Conservation (phyloP, 1,140 invertebrate species). For the Hetaerina americana region DNA sequence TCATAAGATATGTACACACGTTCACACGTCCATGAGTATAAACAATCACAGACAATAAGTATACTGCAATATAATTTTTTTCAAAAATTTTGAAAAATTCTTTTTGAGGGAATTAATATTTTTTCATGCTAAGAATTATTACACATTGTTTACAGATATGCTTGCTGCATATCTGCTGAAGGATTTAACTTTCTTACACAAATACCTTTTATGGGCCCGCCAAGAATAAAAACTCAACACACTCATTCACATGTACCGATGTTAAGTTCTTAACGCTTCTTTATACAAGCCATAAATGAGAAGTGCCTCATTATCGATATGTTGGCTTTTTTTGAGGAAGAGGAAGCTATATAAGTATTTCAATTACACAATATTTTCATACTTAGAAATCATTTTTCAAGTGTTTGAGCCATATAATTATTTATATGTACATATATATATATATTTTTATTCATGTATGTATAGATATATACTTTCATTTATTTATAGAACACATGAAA, state of each 20-base stretch:
- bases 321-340: neutral
- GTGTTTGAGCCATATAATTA: neutral
- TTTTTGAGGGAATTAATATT: neutral
- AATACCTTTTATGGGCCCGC: neutral
- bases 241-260: neutral
- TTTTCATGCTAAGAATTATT: neutral
- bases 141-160: no score
- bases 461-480: no score
- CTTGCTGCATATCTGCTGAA: neutral
- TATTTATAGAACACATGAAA: neutral
- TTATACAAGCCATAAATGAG: neutral
- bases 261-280: neutral
- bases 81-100: no score
- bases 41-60: neutral
- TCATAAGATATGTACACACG: neutral
- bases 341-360: neutral
- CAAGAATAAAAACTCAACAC: neutral
- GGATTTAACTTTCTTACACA: neutral
- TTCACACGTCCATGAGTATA: neutral
- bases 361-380: neutral
- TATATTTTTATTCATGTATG: no score
- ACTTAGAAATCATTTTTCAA: neutral
- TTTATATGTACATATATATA: no score
- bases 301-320: neutral
- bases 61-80: neutral